phyloP scores from a whole-genome alignment of 2,888 invertebrate species.

The Leptinotarsa rubiginosa region DNA sequence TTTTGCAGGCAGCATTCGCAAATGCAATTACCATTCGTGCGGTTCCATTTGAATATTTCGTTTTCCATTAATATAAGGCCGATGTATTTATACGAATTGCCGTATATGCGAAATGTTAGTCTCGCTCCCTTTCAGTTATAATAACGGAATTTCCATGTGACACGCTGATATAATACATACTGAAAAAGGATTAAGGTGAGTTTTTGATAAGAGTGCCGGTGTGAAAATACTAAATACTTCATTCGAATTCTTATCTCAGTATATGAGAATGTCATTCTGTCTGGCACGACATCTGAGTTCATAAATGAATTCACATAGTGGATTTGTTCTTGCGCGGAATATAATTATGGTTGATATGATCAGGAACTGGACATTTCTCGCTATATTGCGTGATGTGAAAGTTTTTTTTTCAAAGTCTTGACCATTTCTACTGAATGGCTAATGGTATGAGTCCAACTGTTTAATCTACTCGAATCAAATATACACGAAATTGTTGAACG shows the following conservation, averaged over 20 bases:
- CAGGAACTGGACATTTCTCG: neutral
- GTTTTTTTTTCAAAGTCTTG: too few relatives aligned
- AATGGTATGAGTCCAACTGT: too few relatives aligned
- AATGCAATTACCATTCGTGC: constrained; percentile 49
- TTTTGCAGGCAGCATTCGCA: constrained; percentile 45
- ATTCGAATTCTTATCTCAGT: neutral
- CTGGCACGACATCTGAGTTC: neutral
- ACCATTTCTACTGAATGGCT: too few relatives aligned
- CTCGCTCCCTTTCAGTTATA: constrained; percentile 11
- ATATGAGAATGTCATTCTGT: neutral
- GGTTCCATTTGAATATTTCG: constrained; percentile 50
- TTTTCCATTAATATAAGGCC: constrained; percentile 47
- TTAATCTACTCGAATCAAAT: too few relatives aligned
- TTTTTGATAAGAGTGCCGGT: neutral
- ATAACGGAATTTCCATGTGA: constrained; percentile 24
- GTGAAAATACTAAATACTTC: constrained; percentile 1
- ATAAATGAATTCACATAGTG: neutral
- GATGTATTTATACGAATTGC: constrained; percentile 12
- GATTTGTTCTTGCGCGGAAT: neutral
- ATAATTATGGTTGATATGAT: neutral
- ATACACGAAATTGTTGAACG: too few relatives aligned
- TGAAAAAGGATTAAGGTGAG: neutral
- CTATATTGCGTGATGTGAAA: too few relatives aligned
- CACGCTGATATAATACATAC: constrained; percentile 3
- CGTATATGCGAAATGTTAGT: neutral